Evolutionary conservation across 2,888 invertebrate genomes (phyloP).

Genomic region (Tenthredo notha): DNA sequence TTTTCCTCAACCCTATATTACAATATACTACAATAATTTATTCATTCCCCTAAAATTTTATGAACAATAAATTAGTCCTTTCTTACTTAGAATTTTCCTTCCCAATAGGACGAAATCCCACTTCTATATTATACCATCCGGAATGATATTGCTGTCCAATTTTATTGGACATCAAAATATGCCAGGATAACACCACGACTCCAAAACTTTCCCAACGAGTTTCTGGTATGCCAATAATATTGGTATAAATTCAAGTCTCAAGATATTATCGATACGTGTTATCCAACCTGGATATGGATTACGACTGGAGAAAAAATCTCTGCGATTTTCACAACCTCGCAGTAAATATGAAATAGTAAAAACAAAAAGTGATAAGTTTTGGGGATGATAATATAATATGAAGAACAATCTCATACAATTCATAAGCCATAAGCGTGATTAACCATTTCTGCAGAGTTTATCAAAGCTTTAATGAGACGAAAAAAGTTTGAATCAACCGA

Average conservation of each 20-base stretch:
- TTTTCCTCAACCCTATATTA: neutral
- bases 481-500: neutral
- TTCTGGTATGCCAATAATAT: conserved; percentile 50
- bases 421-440: neutral
- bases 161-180: conserved; percentile 15
- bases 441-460: neutral
- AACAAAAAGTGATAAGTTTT: neutral
- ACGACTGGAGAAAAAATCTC: neutral
- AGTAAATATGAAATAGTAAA: neutral
- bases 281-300: neutral
- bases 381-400: neutral
- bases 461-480: too few species aligned
- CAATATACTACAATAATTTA: neutral
- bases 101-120: neutral
- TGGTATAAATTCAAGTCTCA: conserved; percentile 36
- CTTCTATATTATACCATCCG: neutral
- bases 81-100: neutral
- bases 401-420: neutral
- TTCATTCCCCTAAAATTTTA: neutral
- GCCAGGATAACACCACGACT: conserved; percentile 1
- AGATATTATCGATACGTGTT: neutral
- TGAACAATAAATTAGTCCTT: neutral
- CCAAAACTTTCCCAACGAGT: conserved; percentile 29
- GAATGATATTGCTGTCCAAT: neutral
- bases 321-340: neutral